phyloP scores from a whole-genome alignment of 2,888 invertebrate genomes.

The Hololepta plana region DNA sequence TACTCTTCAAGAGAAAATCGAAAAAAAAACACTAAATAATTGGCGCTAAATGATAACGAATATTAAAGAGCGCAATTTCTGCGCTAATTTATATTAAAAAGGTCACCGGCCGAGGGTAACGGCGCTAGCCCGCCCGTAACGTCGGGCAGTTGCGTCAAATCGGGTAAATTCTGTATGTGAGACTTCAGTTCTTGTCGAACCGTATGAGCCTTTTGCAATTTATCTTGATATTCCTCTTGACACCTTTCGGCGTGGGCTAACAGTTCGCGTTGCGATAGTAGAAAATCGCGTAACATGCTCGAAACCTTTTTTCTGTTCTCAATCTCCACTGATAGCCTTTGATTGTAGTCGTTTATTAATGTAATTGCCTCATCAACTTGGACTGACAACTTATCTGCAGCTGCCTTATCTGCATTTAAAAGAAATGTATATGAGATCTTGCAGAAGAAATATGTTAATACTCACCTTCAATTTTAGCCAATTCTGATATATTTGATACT shows the following conservation, averaged over 20 bases:
- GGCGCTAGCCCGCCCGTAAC: constrained; percentile 87
- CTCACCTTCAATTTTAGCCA: constrained; percentile 70
- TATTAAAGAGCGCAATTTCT: no score
- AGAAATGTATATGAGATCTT: constrained; percentile 1
- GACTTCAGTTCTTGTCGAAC: constrained; percentile 80
- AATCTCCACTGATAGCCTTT: constrained; percentile 69
- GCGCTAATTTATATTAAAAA: constrained; percentile 59
- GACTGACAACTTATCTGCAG: constrained; percentile 56
- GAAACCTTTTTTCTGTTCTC: constrained; percentile 76
- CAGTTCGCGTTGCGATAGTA: constrained; percentile 70
- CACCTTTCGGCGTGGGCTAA: constrained; percentile 73
- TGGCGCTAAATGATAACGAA: no score
- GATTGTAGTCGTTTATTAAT: constrained; percentile 77
- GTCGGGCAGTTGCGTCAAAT: constrained; percentile 79
- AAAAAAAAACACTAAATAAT: not conserved
- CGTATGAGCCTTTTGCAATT: constrained; percentile 68
- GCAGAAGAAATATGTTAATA: constrained; percentile 2
- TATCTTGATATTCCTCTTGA: constrained; percentile 81
- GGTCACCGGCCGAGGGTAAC: constrained; percentile 85
- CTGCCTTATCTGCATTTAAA: constrained; percentile 46
- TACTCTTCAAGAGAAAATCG: not conserved
- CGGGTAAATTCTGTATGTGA: constrained; percentile 85
- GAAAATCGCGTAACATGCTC: constrained; percentile 74
- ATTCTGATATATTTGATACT: constrained; percentile 77
- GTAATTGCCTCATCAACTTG: constrained; percentile 80